Conservation (phyloP, 1,140 invertebrate genomes). For the Tetramorium parvispinum region DNA sequence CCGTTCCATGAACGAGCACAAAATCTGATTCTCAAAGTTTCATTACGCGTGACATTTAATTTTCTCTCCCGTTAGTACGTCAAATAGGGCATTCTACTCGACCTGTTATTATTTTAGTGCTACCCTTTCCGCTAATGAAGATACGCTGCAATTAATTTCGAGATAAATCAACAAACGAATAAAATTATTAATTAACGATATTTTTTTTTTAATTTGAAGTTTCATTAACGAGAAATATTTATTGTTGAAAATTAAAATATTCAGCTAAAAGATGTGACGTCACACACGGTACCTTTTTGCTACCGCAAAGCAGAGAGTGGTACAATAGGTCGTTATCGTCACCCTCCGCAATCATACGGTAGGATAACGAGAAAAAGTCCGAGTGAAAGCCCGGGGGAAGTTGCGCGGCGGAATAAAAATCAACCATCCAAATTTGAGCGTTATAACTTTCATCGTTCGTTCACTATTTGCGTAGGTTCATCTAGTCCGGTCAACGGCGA, state of each 20-base stretch:
- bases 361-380: constrained; percentile 47
- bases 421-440: constrained; percentile 47
- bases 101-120: constrained; percentile 27
- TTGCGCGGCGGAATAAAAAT: constrained; percentile 53
- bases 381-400: constrained; percentile 21
- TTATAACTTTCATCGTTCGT: constrained; percentile 47
- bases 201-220: not conserved
- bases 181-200: not conserved
- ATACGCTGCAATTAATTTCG: not conserved
- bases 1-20: constrained; percentile 3
- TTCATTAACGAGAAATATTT: constrained; percentile 9
- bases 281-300: not conserved
- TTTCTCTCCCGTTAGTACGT: not conserved
- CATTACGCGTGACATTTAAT: constrained; percentile 55
- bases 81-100: not conserved
- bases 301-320: not conserved
- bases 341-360: constrained; percentile 35
- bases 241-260: not conserved
- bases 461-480: constrained; percentile 2
- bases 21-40: constrained; percentile 40
- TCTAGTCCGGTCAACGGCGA: constrained; percentile 27
- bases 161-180: not conserved
- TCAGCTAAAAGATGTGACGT: not conserved
- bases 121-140: not conserved
- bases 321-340: constrained; percentile 52